These are phyloP conservation scores for Drosophila repleta DNA, from an alignment of 1,140 invertebrate genomes.

Conservation along the genomic window DNA sequence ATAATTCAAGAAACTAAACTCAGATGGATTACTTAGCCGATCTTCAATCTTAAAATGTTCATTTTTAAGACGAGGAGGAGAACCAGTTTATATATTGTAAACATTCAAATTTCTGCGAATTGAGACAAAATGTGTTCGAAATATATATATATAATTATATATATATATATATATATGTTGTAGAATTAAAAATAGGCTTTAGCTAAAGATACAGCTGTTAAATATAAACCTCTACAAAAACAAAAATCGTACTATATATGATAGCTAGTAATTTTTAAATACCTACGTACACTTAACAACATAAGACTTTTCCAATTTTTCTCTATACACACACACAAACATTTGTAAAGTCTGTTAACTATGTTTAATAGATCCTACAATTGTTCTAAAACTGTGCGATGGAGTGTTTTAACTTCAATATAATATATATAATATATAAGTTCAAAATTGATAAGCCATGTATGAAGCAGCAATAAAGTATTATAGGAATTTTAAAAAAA, in stretches of 20 bases:
- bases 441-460: constrained; percentile 26
- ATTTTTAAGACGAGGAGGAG: constrained; percentile 1
- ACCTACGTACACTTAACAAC: constrained; percentile 14
- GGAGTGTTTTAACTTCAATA: constrained; percentile 28
- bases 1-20: constrained; percentile 46
- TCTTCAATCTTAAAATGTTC: constrained; percentile 17
- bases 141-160: constrained; percentile 1
- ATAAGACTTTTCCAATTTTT: constrained; percentile 30
- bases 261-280: constrained; percentile 30
- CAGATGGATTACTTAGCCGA: constrained; percentile 41
- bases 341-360: constrained; percentile 11
- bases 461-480: constrained; percentile 39
- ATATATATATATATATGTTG: constrained; percentile 5
- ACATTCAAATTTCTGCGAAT: constrained; percentile 15
- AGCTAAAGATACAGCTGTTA: constrained; percentile 21
- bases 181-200: constrained; percentile 7
- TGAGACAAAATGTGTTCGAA: constrained; percentile 30
- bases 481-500: constrained; percentile 18
- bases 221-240: constrained; percentile 13
- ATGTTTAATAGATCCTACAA: constrained; percentile 19
- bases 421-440: constrained; percentile 23
- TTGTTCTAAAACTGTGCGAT: constrained; percentile 4
- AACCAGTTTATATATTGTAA: constrained; percentile 20
- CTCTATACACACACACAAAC: constrained; percentile 1
- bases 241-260: constrained; percentile 2